phyloP scores from a whole-genome alignment of 1,140 invertebrate species.

The Drosophila repleta region DNA sequence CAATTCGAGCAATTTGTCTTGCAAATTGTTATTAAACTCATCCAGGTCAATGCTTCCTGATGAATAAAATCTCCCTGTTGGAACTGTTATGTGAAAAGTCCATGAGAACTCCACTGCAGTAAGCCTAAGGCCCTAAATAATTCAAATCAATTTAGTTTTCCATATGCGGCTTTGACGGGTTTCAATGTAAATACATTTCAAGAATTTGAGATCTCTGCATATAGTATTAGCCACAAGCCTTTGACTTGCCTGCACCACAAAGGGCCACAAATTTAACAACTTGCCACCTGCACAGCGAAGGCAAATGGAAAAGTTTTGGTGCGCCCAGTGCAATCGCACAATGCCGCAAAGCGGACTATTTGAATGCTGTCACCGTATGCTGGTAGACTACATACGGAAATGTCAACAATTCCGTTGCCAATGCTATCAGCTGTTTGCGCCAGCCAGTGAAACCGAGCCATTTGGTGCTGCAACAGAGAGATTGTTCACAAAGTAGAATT shows the following conservation, averaged over 20 bases:
- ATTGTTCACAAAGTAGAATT: constrained; percentile 79
- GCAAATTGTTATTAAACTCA: constrained; percentile 27
- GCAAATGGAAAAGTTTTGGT: constrained; percentile 11
- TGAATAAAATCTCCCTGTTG: neutral
- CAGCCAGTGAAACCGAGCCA: neutral
- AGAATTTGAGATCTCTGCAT: neutral
- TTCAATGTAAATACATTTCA: neutral
- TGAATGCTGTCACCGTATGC: constrained; percentile 7
- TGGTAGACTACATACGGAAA: constrained; percentile 37
- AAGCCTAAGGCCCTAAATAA: neutral
- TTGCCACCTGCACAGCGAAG: constrained; percentile 12
- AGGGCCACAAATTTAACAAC: neutral
- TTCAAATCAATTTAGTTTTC: neutral
- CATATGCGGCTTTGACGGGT: neutral
- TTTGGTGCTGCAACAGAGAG: constrained; percentile 43
- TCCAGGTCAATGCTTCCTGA: constrained; percentile 13
- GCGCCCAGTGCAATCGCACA: constrained; percentile 6
- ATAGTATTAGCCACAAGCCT: neutral
- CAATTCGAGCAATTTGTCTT: constrained; percentile 35
- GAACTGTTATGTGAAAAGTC: neutral
- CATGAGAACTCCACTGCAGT: neutral
- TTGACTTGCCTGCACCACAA: constrained; percentile 6
- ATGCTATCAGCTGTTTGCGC: constrained; percentile 25
- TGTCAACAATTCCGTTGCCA: constrained; percentile 64
- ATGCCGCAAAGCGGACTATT: constrained; percentile 20